These are phyloP conservation scores for Nemapogon koenigi DNA, from an alignment of 2,888 invertebrate species.

Conservation along the genomic window DNA sequence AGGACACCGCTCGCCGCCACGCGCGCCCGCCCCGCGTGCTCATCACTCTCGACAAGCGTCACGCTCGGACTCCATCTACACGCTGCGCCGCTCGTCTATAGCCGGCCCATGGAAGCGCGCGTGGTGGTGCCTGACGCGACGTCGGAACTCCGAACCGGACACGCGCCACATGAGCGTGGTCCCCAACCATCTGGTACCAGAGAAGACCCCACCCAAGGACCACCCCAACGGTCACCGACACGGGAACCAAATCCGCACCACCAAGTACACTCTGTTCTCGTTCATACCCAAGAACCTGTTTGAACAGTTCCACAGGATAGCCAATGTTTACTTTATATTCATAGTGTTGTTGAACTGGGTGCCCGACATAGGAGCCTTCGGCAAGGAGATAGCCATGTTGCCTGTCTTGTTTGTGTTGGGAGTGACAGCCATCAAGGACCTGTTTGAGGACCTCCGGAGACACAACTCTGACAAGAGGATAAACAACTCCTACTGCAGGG, in stretches of 20 bases:
- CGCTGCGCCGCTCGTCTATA: slow-evolving; percentile 76
- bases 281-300: slow-evolving; percentile 95
- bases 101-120: slow-evolving; percentile 76
- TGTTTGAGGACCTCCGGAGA: slow-evolving; percentile 91
- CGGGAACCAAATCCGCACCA: slow-evolving; percentile 89
- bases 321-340: slow-evolving; percentile 97
- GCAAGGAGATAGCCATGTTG: slow-evolving; percentile 94
- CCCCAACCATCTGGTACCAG: slow-evolving; percentile 85
- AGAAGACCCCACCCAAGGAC: slow-evolving; percentile 78
- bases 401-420: slow-evolving; percentile 94
- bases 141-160: slow-evolving; percentile 69
- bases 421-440: slow-evolving; percentile 93
- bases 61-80: slow-evolving; percentile 89
- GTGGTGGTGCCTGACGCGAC: slow-evolving; percentile 66
- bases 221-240: slow-evolving; percentile 86
- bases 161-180: slow-evolving; percentile 76
- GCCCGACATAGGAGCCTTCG: slow-evolving; percentile 92
- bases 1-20: slow-evolving; percentile 75
- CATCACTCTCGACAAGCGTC: slow-evolving; percentile 88
- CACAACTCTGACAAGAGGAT: slow-evolving; percentile 91
- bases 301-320: slow-evolving; percentile 97
- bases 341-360: slow-evolving; percentile 97
- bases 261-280: slow-evolving; percentile 92
- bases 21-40: slow-evolving; percentile 49
- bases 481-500: slow-evolving; percentile 90